Percentiles rank a stretch among this genome's conserved stretches.
Evolutionary conservation across 2,113 vertebrate genomes (phyloP).

Genomic region (Diadophis punctatus): DNA sequence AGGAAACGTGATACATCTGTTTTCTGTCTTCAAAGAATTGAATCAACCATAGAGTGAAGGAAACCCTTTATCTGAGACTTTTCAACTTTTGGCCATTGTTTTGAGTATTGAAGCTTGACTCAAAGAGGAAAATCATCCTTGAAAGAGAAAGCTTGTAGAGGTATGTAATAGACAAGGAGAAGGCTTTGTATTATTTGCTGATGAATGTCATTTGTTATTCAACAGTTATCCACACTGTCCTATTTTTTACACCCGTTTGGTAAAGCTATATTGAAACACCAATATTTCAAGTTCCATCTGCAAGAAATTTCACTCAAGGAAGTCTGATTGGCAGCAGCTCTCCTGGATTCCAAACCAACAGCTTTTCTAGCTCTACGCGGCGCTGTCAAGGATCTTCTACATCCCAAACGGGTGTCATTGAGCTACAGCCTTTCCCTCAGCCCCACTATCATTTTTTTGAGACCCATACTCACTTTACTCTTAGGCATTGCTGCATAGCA

Average conservation of each 20-base stretch:
- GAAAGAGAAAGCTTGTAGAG: background rate
- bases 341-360: background rate
- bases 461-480: background rate
- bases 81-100: background rate
- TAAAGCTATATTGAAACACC: background rate
- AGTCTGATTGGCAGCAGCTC: background rate
- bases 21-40: background rate
- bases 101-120: background rate
- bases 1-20: background rate
- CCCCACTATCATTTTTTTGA: background rate
- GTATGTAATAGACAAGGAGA: background rate
- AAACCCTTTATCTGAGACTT: background rate
- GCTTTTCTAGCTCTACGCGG: background rate
- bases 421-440: background rate
- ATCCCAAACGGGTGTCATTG: background rate
- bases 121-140: background rate
- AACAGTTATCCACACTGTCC: too few species aligned
- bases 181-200: background rate
- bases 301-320: background rate
- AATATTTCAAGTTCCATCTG: background rate
- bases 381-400: background rate
- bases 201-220: background rate
- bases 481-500: background rate
- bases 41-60: background rate
- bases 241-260: background rate